Evolutionary conservation across 2,888 invertebrate genomes (phyloP), one percentile per base, ranked within the genome.

Genomic region (Epirrita christyi): DNA sequence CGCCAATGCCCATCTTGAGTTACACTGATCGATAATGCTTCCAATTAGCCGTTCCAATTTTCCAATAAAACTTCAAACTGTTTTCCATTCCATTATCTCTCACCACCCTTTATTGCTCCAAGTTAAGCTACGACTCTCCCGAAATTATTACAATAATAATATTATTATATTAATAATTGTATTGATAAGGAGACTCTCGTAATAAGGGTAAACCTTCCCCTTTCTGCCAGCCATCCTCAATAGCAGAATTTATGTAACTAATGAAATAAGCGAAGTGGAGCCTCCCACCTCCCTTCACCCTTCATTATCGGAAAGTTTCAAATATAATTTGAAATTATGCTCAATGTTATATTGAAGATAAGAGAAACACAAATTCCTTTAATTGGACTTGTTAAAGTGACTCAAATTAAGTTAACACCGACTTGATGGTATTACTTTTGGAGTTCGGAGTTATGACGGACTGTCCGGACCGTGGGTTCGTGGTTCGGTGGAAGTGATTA

Each of bases 261-360:
- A 92, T 91, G 92, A 91, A 92, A 92, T 92, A 92, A 92, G 90
- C 91, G 89, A 89, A 89, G 90, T 86, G 85, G 78, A 84, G 80
- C 74, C 68, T 80, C 76, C 81, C 72, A 64, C 65, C 73, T 73
- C 79, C 71, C 79, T 78, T 79, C 81, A 83, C 88, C 91, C 91
- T 92, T 92, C 91, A 92, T 92, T 92, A 92, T 92, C 91, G 91
- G 91, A 92, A 92, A 92, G 90, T 92, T 92, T 92, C 89, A 92
- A 92, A 92, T 92, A 92, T 92, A 92, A 92, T 92, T 92, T 92
- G 92, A 92, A 92, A 92, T 92, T 92, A 92, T 92, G 92, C 91
- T 91, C 92, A 91, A 92, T 91, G 91, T 92, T 92, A 92, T 91
- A 92, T 91, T 91, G 92, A 89, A 92, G 92, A 92, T 92, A 92